Base-by-base conservation (phyloP, 1,140 invertebrate species). In the Drosophila trapezifrons region DNA sequence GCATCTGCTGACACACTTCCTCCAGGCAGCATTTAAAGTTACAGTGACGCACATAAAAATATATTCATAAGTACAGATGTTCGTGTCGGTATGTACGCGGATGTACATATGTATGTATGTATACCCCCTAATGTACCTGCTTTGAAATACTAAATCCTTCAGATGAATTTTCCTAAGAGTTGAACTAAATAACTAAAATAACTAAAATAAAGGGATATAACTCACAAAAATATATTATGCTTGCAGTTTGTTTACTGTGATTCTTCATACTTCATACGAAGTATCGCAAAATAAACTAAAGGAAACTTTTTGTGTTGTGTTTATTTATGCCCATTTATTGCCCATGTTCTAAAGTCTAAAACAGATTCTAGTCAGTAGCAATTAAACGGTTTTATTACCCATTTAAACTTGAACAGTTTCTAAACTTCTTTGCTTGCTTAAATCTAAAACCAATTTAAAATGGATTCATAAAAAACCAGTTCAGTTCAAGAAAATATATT, bases 81-180 rank as follows among this genome's bases (percentile, higher is more conserved):
- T 56, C 55, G 56, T 60, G 49, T 76, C 29, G 43, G 60, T 75
- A 67, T 76, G 54, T 74, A 13, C 46, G 62, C 22, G 29, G 25
- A 69, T 74, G 42, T 57, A 22, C 22, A 22, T 22, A 64, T 66
- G 46, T 63, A 59, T 51, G 43, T 67, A 54, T 47, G 58, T 73
- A 69, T 70, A 52, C 45, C 47, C 59, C 52, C 38, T 43, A 75
- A 78, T 52, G 47, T 60, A 69, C 37, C 65, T 69, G 59, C 59
- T 52, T 17, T 6, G 17, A 65, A 65, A 52, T 22, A 58, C 10
- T 8, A 25, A 51, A 60, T n/a, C 20, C 6, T 25, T 37, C 17
- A 17, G 20, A 37, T 27, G 15, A 13, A 46, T 46, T 32, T 59
- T 27, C 8, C 8, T 25, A 46, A 46, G 27, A 52, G 29, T 17